Percentiles rank a stretch among this genome's conserved stretches.
These are phyloP conservation scores for Acrocephalus kingi DNA, from an alignment of 2,113 vertebrate species.

Conservation along the genomic window DNA sequence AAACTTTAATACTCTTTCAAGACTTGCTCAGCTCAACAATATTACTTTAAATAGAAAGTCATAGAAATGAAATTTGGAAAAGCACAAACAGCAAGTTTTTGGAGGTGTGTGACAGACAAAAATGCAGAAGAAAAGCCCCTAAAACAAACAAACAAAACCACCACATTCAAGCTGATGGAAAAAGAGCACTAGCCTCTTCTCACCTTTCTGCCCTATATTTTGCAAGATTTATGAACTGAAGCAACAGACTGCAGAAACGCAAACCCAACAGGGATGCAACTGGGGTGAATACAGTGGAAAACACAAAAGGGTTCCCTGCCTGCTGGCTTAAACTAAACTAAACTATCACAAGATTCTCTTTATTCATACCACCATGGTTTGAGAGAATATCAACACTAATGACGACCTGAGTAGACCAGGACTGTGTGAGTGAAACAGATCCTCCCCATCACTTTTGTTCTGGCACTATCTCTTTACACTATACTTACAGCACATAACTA, in stretches of 20 bases:
- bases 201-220: background rate
- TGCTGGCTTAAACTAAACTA: background rate
- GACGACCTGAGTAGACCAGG: background rate
- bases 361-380: background rate
- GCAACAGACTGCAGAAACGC: background rate
- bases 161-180: background rate
- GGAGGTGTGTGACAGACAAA: background rate
- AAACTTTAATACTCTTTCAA: background rate
- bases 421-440: rapidly evolving
- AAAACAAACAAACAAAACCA: background rate
- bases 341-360: background rate
- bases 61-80: background rate
- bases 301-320: background rate
- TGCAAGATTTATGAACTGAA: background rate
- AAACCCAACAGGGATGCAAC: background rate
- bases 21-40: background rate
- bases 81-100: background rate
- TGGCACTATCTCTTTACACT: background rate
- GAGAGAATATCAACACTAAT: background rate
- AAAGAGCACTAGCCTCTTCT: background rate
- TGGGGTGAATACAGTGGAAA: background rate
- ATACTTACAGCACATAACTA: background rate
- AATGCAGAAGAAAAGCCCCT: background rate
- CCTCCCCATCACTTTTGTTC: background rate
- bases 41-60: background rate